Conservation (phyloP, 2,113 vertebrate genomes). For the Ageneiosus marmoratus region DNA sequence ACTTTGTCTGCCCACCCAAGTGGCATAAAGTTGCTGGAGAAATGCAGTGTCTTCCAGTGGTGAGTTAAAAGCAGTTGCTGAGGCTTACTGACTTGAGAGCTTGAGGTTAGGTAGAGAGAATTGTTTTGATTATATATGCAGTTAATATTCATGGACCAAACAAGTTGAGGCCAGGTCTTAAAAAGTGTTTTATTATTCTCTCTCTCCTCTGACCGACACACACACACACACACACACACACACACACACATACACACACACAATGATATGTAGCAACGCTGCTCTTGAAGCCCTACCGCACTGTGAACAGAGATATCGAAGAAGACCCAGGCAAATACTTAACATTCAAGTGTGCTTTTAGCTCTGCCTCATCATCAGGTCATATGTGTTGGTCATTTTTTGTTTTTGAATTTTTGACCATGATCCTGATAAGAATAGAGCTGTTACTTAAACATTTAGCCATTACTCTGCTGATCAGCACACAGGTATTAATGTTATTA, state of each 20-base stretch:
- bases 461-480: neutral
- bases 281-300: too few relatives aligned
- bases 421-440: neutral
- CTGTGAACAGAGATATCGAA: neutral
- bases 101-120: neutral
- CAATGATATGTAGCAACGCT: too few relatives aligned
- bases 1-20: slow-evolving; percentile 93
- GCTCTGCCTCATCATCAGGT: neutral
- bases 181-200: neutral
- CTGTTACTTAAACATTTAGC: neutral
- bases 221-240: neutral
- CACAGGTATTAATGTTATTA: neutral
- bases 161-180: neutral
- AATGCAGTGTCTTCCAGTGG: slow-evolving; percentile 97
- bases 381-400: neutral
- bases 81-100: neutral
- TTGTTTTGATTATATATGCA: neutral
- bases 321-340: neutral
- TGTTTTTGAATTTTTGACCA: neutral
- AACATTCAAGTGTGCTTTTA: neutral
- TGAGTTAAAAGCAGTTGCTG: slow-evolving; percentile 64
- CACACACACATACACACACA: neutral
- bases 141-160: neutral
- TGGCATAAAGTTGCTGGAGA: slow-evolving; percentile 96
- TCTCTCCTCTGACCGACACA: neutral